Evolutionary conservation across 1,140 invertebrate species (phyloP).

Genomic region (Diprion similis): DNA sequence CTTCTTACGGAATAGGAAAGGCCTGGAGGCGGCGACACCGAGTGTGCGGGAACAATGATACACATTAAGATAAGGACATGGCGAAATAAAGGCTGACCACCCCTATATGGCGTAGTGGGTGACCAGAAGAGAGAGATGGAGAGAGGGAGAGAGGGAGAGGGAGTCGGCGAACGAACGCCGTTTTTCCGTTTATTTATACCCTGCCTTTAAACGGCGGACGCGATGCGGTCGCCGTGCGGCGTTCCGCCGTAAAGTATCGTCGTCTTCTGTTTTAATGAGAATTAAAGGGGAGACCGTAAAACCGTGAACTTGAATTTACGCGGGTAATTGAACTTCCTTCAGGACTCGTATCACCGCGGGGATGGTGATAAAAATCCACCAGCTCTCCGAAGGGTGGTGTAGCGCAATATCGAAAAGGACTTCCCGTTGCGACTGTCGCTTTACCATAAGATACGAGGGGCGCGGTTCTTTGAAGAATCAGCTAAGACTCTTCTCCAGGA

Average conservation of each 20-base stretch:
- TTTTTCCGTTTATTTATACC: constrained; percentile 8
- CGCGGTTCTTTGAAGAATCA: no score
- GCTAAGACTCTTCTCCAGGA: no score
- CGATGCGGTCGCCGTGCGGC: background rate
- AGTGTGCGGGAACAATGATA: constrained; percentile 1
- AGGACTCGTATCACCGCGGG: no score
- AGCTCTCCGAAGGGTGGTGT: no score
- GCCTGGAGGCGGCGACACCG: background rate
- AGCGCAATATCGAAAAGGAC: no score
- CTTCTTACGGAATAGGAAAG: no score
- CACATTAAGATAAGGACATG: constrained; percentile 7
- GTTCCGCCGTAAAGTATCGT: background rate
- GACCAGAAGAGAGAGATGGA: background rate
- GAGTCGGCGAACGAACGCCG: background rate
- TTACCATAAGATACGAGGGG: no score
- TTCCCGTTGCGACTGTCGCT: no score
- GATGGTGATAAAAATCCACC: no score
- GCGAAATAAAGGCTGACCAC: constrained; percentile 2
- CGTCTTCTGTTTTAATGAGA: background rate
- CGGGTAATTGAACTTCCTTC: background rate
- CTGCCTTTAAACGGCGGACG: background rate
- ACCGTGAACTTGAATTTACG: constrained; percentile 7
- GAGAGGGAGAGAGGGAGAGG: no score
- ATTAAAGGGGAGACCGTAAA: background rate
- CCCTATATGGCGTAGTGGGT: constrained; percentile 6